These are phyloP conservation scores for Sericinus montela DNA, from an alignment of 2,888 invertebrate species.

Conservation along the genomic window DNA sequence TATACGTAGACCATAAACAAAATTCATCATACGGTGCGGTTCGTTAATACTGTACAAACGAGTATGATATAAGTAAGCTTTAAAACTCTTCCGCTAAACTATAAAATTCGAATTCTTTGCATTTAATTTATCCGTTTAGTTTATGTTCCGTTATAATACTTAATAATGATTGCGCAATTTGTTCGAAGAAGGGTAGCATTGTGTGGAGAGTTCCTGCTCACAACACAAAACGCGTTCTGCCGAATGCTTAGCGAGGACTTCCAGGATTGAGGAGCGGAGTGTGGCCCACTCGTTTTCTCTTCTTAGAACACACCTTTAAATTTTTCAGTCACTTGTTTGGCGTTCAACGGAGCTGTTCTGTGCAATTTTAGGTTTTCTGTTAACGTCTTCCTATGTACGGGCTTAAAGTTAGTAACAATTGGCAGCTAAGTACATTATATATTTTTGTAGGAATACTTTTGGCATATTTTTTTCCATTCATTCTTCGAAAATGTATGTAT, in stretches of 20 bases:
- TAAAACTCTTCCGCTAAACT: too few relatives aligned
- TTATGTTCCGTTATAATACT: conserved; percentile 18
- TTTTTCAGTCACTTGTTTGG: conserved; percentile 37
- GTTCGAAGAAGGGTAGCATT: conserved; percentile 53
- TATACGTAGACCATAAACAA: too few relatives aligned
- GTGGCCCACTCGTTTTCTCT: conserved; percentile 41
- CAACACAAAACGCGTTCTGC: conserved; percentile 53
- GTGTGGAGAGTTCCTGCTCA: conserved; percentile 38
- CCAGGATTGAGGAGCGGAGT: conserved; percentile 44
- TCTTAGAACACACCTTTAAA: conserved; percentile 38
- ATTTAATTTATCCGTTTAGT: too few relatives aligned
- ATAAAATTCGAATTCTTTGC: too few relatives aligned
- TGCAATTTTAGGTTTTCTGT: conserved; percentile 23
- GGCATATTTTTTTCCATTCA: neutral
- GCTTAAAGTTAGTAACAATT: conserved; percentile 8
- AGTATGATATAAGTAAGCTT: too few relatives aligned
- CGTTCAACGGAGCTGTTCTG: conserved; percentile 29
- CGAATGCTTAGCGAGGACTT: conserved; percentile 65
- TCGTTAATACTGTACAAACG: too few relatives aligned
- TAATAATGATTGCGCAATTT: conserved; percentile 31
- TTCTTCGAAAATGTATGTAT: neutral
- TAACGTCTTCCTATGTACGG: conserved; percentile 4
- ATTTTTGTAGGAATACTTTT: neutral
- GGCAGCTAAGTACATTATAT: conserved; percentile 10
- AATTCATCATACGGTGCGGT: too few relatives aligned